Evolutionary conservation across 2,888 invertebrate genomes (phyloP).

Genomic region (Dysmachus trigonus): DNA sequence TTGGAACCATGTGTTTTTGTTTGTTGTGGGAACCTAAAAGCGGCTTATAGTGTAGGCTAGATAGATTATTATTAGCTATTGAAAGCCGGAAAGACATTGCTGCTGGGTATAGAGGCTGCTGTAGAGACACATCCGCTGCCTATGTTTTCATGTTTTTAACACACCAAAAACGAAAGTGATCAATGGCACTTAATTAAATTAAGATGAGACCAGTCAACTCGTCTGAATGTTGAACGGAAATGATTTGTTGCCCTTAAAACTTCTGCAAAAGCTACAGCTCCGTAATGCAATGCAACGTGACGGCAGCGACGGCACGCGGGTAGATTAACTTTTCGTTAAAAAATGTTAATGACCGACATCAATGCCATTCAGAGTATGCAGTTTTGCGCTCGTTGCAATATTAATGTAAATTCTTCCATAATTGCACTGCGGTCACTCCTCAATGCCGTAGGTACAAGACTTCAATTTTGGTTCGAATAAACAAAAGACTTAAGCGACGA

Average conservation of each 20-base stretch:
- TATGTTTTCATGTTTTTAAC: not conserved
- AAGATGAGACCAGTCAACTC: not conserved
- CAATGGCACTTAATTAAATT: not conserved
- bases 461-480: not conserved
- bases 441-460: not conserved
- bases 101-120: not conserved
- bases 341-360: constrained; percentile 7
- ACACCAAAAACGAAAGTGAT: constrained; percentile 18
- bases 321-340: constrained; percentile 9
- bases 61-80: not conserved
- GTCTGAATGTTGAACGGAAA: not conserved
- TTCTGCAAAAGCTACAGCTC: not conserved
- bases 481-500: not conserved
- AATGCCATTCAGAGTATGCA: not conserved
- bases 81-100: not conserved
- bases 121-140: not conserved
- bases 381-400: not conserved
- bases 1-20: not conserved
- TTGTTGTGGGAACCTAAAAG: not conserved
- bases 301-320: not conserved
- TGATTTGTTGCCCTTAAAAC: not conserved
- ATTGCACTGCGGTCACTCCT: not conserved
- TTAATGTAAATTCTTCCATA: constrained; percentile 9
- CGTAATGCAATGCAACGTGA: not conserved
- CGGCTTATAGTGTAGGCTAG: not conserved